Base-by-base conservation (phyloP, 2,113 vertebrate species). In the Caloenas nicobarica region DNA sequence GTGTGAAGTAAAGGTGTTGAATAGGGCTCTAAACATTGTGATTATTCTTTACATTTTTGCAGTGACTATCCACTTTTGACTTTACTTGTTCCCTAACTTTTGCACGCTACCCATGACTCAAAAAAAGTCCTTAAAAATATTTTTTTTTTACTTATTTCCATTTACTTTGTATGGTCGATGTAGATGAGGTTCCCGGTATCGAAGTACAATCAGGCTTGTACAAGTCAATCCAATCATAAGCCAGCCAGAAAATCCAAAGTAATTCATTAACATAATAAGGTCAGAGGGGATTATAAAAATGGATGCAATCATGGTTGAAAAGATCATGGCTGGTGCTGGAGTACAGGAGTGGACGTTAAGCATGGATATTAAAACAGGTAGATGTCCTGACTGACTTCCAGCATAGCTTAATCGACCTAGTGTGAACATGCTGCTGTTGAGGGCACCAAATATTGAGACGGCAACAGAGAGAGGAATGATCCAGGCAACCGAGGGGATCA, bases 211-310 rank as follows among this genome's bases (percentile, higher is more conserved):
- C 81, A 98, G 83, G 65, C 97, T 98, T 24, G 81, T 28, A 86
- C 97, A 97, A 50, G 96, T 97, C 82, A 98, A 68, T 69, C 96
- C 97, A 96, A 82, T 87, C 87, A 97, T 95, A 77, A 98, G 96
- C 96, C 97, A 98, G 54, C 86, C 4, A 85, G 91, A 94, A 96
- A 97, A 97, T 76, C 96, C 96, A 86, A 98, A 97, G 92, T 97
- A 97, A 89, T 97, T 98, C 94, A 97, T 97, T 93, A 98, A 97
- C 21, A 11, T 92, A 86, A 98, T 86, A 83, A 98, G 88, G 72
- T 98, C 97, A 84, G 98, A 97, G 26, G 97, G 96, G 57, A 98
- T 97, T 56, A 97, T 93, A 92, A 98, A 97, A 95, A 98, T 96
- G 42, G 97, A 97, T 61, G 97, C 97, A 91, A 98, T 94, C 34